phyloP scores from a whole-genome alignment of 35 echinoderm and acorn worm genomes.

The Acanthaster planci region DNA sequence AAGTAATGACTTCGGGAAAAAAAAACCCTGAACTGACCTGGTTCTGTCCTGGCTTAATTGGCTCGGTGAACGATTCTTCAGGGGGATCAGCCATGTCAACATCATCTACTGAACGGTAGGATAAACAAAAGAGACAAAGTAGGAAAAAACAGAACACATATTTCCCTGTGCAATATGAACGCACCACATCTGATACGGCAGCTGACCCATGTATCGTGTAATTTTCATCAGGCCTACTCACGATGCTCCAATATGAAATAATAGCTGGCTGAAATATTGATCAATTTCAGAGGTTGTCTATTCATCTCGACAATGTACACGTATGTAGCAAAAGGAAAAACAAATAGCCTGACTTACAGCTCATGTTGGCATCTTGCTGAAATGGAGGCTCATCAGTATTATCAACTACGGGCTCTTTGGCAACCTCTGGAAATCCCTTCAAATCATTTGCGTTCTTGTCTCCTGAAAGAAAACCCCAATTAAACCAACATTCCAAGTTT shows the following conservation, averaged over 20 bases:
- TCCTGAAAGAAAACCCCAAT: not conserved
- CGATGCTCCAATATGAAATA: too few relatives aligned
- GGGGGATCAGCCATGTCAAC: slow-evolving; percentile 79
- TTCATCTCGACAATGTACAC: too few relatives aligned
- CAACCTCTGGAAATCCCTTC: not conserved
- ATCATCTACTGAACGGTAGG: slow-evolving; percentile 55
- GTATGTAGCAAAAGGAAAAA: too few relatives aligned
- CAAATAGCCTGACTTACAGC: not conserved
- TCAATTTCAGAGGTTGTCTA: too few relatives aligned
- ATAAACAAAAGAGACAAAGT: not conserved
- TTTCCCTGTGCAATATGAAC: too few relatives aligned
- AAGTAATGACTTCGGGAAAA: too few relatives aligned
- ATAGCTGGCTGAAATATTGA: too few relatives aligned
- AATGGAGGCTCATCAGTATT: not conserved
- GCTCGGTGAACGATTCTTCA: slow-evolving; percentile 50
- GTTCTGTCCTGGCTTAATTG: slow-evolving; percentile 22
- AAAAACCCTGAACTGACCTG: slow-evolving; percentile 59
- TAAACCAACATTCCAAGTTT: not conserved
- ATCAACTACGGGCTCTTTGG: not conserved
- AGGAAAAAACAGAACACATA: too few relatives aligned
- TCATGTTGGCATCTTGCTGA: slow-evolving; percentile 5
- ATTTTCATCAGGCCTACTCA: too few relatives aligned
- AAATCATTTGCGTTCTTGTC: not conserved
- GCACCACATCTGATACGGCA: too few relatives aligned
- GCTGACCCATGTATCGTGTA: too few relatives aligned